A percentile compares a stretch with the other conserved stretches of the same genome.
phyloP scores from a whole-genome alignment of 2,797 vertebrate species.

The Telmatherina bonti region DNA sequence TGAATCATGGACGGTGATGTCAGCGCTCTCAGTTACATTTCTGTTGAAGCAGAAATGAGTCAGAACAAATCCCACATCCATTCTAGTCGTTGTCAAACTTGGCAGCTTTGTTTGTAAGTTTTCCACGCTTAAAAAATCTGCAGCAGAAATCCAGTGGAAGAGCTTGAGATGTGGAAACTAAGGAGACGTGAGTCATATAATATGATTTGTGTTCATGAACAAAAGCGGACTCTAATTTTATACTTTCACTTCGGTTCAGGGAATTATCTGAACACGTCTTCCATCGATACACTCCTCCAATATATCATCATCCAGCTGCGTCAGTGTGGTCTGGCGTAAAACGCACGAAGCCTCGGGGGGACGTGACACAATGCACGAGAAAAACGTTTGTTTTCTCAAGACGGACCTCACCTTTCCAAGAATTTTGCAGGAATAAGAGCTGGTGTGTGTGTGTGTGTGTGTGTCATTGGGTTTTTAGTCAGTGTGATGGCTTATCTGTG shows the following conservation, averaged over 20 bases:
- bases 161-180: background rate
- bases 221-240: background rate
- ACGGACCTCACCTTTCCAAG: slow-evolving; percentile 53
- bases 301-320: slow-evolving; percentile 1
- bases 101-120: background rate
- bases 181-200: background rate
- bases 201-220: background rate
- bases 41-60: background rate
- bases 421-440: slow-evolving; percentile 21
- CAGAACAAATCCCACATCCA: background rate
- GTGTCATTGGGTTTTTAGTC: slow-evolving; percentile 9
- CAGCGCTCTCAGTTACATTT: background rate
- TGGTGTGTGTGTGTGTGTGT: slow-evolving; percentile 9
- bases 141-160: background rate
- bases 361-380: background rate
- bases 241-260: background rate
- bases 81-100: background rate
- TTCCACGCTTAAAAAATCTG: background rate
- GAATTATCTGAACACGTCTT: background rate
- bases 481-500: slow-evolving; percentile 51
- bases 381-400: slow-evolving; percentile 45
- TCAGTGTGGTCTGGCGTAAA: background rate
- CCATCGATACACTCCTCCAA: background rate
- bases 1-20: background rate
- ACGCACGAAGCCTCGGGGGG: background rate